Conservation (phyloP, 2,888 invertebrate genomes). For the Drosophila phalerata region DNA sequence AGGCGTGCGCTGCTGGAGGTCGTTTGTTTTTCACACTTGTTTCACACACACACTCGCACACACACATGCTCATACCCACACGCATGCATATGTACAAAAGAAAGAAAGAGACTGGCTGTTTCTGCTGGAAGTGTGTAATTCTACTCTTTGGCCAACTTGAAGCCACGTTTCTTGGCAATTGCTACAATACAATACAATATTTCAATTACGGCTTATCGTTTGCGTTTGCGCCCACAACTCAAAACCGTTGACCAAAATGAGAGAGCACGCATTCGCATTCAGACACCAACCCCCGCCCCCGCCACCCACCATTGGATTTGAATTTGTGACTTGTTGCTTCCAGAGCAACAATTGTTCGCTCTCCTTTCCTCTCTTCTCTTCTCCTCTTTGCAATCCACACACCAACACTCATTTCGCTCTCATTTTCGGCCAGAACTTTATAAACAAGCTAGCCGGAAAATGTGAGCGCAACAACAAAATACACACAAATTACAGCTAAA, state of each 20-base stretch:
- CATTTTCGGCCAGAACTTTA: conserved; percentile 38
- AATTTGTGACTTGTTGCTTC: conserved; percentile 70
- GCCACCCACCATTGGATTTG: conserved; percentile 15
- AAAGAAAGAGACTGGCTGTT: conserved; percentile 45
- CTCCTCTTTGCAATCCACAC: too few relatives aligned
- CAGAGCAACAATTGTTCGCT: conserved; percentile 69
- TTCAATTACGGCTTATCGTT: conserved; percentile 66
- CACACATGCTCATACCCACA: conserved; percentile 4
- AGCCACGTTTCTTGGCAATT: conserved; percentile 70
- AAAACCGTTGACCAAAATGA: conserved; percentile 33
- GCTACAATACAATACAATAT: conserved; percentile 39
- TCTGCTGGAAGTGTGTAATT: conserved; percentile 54
- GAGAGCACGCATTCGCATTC: conserved; percentile 30
- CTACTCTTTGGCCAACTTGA: conserved; percentile 61
- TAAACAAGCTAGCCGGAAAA: conserved; percentile 75
- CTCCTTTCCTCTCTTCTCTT: conserved; percentile 40
- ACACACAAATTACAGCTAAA: conserved; percentile 53
- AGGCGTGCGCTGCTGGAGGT: conserved; percentile 70
- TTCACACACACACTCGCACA: conserved; percentile 49
- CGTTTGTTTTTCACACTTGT: conserved; percentile 80
- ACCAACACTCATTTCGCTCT: conserved; percentile 21
- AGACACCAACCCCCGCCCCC: conserved; percentile 29
- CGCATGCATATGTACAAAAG: conserved; percentile 32
- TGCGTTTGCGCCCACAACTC: conserved; percentile 60
- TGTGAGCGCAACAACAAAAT: conserved; percentile 36